phyloP scores from a whole-genome alignment of 2,797 vertebrate species.

The Tachyglossus aculeatus region DNA sequence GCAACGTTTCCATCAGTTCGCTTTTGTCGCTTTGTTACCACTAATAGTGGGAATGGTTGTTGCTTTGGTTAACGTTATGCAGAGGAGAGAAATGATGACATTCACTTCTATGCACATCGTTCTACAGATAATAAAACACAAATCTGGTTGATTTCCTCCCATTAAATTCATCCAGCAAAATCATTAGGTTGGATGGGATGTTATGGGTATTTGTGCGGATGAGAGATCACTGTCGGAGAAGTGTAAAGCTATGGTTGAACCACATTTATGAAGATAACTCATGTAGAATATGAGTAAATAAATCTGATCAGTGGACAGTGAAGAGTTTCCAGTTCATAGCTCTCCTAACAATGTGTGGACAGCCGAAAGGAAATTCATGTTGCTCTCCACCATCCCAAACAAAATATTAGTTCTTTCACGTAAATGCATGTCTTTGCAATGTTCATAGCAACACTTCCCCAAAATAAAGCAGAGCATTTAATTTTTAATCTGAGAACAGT shows the following conservation, averaged over 20 bases:
- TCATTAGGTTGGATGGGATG: constrained; percentile 11
- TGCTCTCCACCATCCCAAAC: not conserved
- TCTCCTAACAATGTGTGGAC: not conserved
- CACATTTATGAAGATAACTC: constrained; percentile 30
- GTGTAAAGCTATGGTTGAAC: constrained; percentile 18
- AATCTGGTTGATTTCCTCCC: too few species aligned
- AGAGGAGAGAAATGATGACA: too few species aligned
- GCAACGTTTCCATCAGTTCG: too few species aligned
- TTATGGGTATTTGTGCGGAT: not conserved
- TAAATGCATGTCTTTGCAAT: constrained; percentile 16
- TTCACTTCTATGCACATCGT: too few species aligned
- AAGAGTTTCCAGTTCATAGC: constrained; percentile 23
- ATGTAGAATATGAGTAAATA: constrained; percentile 16
- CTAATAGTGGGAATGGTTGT: too few species aligned
- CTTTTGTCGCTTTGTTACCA: too few species aligned
- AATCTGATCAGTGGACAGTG: not conserved
- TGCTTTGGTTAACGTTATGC: too few species aligned
- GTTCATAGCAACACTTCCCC: not conserved
- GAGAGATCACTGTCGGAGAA: constrained; percentile 32
- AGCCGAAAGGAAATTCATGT: constrained; percentile 11
- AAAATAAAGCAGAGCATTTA: not conserved
- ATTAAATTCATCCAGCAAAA: constrained; percentile 13
- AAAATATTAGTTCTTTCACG: not conserved
- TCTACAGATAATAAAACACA: too few species aligned
- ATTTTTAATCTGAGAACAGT: constrained; percentile 5